A percentile compares a stretch with the other conserved stretches of the same genome.
phyloP scores from a whole-genome alignment of 1,140 invertebrate species.

The Nymphalis io region DNA sequence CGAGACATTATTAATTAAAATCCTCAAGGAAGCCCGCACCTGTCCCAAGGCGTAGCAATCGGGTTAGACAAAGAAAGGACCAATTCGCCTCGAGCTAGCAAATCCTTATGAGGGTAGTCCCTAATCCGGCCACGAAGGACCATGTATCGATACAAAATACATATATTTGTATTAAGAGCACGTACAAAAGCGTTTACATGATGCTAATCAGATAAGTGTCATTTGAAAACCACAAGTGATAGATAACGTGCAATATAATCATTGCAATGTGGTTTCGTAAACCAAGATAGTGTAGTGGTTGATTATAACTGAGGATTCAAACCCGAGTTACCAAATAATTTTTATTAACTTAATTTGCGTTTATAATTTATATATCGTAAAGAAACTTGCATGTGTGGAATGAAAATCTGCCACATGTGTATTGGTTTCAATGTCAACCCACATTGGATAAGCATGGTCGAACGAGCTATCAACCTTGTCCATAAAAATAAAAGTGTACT shows the following conservation, averaged over 20 bases:
- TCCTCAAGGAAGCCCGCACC: slow-evolving; percentile 62
- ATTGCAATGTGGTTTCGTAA: too few species aligned
- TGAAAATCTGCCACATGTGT: too few species aligned
- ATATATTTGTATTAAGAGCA: slow-evolving; percentile 32
- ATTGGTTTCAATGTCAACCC: too few species aligned
- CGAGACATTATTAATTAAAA: slow-evolving; percentile 75
- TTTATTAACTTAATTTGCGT: too few species aligned
- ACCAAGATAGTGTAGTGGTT: too few species aligned
- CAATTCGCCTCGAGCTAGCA: slow-evolving; percentile 55
- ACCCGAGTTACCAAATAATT: too few species aligned
- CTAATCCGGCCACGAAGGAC: slow-evolving; percentile 59
- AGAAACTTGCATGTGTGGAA: too few species aligned
- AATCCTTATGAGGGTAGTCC: slow-evolving; percentile 56
- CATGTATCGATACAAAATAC: slow-evolving; percentile 37
- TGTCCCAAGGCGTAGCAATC: slow-evolving; percentile 63
- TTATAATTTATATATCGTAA: too few species aligned
- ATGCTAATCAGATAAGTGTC: slow-evolving; percentile 29
- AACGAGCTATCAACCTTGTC: too few species aligned
- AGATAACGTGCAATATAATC: not conserved
- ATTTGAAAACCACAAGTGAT: not conserved
- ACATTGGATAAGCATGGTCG: too few species aligned
- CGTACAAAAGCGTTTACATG: slow-evolving; percentile 17
- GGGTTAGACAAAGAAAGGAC: slow-evolving; percentile 67
- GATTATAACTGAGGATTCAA: too few species aligned
- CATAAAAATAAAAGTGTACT: too few species aligned